Base-by-base conservation (phyloP, 2,113 vertebrate species). In the Rhegmatorhina hoffmannsi region DNA sequence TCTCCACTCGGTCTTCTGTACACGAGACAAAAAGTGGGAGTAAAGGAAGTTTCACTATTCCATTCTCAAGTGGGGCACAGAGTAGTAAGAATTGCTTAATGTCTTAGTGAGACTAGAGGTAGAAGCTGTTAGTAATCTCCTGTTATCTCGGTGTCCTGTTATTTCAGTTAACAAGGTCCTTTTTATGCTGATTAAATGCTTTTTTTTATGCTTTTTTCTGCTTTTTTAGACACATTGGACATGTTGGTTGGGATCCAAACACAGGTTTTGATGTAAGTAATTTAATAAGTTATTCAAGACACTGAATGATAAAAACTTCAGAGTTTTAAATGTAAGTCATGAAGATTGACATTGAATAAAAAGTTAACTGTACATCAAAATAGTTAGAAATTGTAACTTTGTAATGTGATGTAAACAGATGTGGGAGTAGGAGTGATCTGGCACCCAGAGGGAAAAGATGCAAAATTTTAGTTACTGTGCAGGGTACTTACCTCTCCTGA, bases 211-310 rank as follows among this genome's bases (percentile, higher is more conserved):
- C n/a, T n/a, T n/a, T n/a, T n/a, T 60, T 88, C 75, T 94, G 15
- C 47, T 74, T 86, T 93, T 98, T 93, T 97, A 99, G 99, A 91
- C 99, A 99, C 96, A 99, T 99, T 95, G 99, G 99, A 95, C 99
- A 99, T 97, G 99, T 99, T 97, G 99, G 99, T 94, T 99, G 99
- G 99, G 99, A 99, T 97, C 99, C 99, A 85, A 99, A 99, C 97
- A 99, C 99, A 89, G 99, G 99, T 92, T 99, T 99, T 98, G 99
- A 99, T 98, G 99, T 99, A 98, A 99, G 99, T 99, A 97, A 94
- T 26, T 94, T 78, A 95, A 13, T 56, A 63, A 64, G 11, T 73
- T 93, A 52, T 55, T 75, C 36, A 74, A 94, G 17, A 60, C 34
- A 33, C 26, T 43, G 47, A 75, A 14, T 34, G 9, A 49, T 81